Evolutionary conservation across 2,888 invertebrate genomes (phyloP).

Genomic region (Thereva unica): DNA sequence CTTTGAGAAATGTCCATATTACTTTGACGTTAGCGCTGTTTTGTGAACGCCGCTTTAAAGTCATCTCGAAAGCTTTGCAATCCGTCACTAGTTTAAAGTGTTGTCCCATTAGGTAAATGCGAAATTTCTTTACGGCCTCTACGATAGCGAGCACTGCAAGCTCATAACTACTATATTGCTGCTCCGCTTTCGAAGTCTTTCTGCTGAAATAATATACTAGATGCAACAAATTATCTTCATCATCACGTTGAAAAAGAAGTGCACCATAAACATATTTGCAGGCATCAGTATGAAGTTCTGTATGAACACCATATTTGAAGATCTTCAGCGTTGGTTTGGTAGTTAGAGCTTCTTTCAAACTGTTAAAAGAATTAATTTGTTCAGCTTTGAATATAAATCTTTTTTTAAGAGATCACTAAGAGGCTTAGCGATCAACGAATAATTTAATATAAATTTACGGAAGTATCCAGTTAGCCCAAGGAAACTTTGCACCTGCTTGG

Average conservation of each 20-base stretch:
- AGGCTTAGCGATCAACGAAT: too few relatives aligned
- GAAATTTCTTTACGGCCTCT: too few relatives aligned
- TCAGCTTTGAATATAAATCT: neutral
- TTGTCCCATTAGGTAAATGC: too few relatives aligned
- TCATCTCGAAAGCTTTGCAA: too few relatives aligned
- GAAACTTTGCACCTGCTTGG: neutral
- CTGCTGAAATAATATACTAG: constrained; percentile 23
- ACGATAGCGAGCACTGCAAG: constrained; percentile 36
- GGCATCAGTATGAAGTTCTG: constrained; percentile 31
- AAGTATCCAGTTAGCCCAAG: constrained; percentile 20
- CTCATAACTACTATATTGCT: constrained; percentile 30
- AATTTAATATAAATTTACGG: constrained; percentile 8
- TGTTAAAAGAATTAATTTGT: constrained; percentile 16
- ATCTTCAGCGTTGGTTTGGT: constrained; percentile 23
- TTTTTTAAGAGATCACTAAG: constrained; percentile 22
- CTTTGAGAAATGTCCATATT: too few relatives aligned
- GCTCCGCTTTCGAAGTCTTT: constrained; percentile 27
- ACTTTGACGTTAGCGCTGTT: too few relatives aligned
- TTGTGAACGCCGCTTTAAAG: too few relatives aligned
- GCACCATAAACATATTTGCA: constrained; percentile 15
- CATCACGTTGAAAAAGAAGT: constrained; percentile 9
- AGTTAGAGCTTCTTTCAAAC: constrained; percentile 1
- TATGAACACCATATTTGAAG: constrained; percentile 27
- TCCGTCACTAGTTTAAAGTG: too few relatives aligned
- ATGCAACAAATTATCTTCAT: neutral